Conservation (phyloP, 2,113 vertebrate species). For the Lagopus muta region DNA sequence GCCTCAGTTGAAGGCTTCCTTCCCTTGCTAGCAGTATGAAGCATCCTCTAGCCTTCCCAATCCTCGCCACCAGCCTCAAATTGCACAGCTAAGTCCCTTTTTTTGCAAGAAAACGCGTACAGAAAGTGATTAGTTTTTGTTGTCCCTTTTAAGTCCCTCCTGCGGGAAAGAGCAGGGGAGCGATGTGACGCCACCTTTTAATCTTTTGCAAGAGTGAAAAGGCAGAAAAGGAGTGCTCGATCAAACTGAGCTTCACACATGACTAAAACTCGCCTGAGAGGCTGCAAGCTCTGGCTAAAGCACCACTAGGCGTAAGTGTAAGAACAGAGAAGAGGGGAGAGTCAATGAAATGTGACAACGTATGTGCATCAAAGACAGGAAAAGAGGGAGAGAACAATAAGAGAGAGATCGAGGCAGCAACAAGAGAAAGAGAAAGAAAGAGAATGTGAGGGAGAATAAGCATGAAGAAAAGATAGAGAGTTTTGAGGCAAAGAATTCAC, state of each 20-base stretch:
- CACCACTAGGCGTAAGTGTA: conserved; percentile 81
- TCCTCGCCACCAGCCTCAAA: conserved; percentile 82
- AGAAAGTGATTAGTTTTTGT: conserved; percentile 81
- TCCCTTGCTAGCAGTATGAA: conserved; percentile 92
- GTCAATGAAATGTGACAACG: conserved; percentile 87
- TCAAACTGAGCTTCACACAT: conserved; percentile 85
- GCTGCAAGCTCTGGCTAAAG: conserved; percentile 83
- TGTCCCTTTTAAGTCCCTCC: conserved; percentile 86
- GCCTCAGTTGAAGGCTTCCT: conserved; percentile 95
- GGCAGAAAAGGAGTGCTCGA: conserved; percentile 83
- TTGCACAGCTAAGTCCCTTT: conserved; percentile 74
- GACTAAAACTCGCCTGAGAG: conserved; percentile 85
- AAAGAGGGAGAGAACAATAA: conserved; percentile 78
- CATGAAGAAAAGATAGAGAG: conserved; percentile 59
- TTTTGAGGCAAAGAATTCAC: conserved; percentile 72
- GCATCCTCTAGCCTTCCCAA: conserved; percentile 89
- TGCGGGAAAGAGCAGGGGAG: conserved; percentile 79
- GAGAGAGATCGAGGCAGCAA: conserved; percentile 72
- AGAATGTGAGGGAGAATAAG: conserved; percentile 4
- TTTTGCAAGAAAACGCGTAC: conserved; percentile 77
- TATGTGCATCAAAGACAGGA: conserved; percentile 80
- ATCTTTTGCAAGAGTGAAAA: conserved; percentile 84
- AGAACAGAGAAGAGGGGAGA: conserved; percentile 80
- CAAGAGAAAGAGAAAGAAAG: conserved; percentile 50
- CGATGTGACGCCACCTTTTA: conserved; percentile 85